Conservation (phyloP, 23 tunicate species). For the Oikopleura dioica region DNA sequence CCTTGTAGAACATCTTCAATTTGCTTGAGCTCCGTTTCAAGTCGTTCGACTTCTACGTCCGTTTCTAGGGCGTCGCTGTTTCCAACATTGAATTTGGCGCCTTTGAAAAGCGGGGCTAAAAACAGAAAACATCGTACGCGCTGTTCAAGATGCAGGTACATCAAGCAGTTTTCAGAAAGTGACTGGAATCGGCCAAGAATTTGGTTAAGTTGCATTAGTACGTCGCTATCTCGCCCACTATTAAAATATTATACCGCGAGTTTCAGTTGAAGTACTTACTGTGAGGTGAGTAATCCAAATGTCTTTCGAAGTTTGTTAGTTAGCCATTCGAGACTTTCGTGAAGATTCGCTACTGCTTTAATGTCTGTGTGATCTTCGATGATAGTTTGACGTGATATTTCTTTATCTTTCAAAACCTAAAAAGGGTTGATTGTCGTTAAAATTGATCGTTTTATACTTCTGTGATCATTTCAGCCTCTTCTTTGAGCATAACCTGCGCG, state of each 20-base stretch:
- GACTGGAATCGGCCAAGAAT: neutral
- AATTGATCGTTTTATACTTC: neutral
- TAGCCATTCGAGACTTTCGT: conserved; percentile 92
- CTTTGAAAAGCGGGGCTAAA: neutral
- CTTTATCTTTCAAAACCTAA: neutral
- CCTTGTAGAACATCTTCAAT: conserved; percentile 38
- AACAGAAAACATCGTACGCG: conserved; percentile 3
- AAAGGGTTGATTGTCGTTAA: neutral
- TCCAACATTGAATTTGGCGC: conserved; percentile 36
- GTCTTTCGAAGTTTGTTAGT: conserved; percentile 20
- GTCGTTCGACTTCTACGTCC: conserved; percentile 20
- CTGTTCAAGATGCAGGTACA: conserved; percentile 6
- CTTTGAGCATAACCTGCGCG: neutral
- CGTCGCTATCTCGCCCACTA: neutral
- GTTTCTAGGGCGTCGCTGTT: conserved; percentile 38
- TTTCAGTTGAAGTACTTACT: too few species aligned
- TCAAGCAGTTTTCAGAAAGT: neutral
- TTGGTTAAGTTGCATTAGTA: neutral
- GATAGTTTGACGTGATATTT: neutral
- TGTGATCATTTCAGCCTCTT: neutral
- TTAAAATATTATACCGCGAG: too few species aligned
- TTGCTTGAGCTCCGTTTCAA: conserved; percentile 18
- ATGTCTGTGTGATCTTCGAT: conserved; percentile 37
- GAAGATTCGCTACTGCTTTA: conserved; percentile 45
- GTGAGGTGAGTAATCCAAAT: conserved; percentile 4